phyloP scores from a whole-genome alignment of 1,140 invertebrate species.

The Artemia franciscana region DNA sequence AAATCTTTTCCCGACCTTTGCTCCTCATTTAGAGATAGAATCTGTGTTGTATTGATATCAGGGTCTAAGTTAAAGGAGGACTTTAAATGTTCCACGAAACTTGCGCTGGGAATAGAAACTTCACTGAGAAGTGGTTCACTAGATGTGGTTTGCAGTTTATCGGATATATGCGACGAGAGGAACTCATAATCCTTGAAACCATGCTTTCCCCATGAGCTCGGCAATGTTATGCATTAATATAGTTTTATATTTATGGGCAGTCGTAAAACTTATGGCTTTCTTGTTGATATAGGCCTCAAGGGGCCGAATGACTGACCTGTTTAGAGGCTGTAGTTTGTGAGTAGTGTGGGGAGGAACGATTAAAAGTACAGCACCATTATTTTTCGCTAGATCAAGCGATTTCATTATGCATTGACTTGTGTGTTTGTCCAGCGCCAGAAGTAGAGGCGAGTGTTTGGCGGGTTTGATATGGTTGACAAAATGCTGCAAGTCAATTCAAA shows the following conservation, averaged over 20 bases:
- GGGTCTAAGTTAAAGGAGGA: too few species aligned
- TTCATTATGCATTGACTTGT: slow-evolving; percentile 16
- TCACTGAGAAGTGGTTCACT: too few species aligned
- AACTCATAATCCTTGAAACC: slow-evolving; percentile 19
- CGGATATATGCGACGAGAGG: not conserved
- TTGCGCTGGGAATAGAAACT: too few species aligned
- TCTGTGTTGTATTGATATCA: too few species aligned
- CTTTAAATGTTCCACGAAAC: too few species aligned
- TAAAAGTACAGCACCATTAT: slow-evolving; percentile 18
- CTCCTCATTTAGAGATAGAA: too few species aligned
- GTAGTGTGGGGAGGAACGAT: slow-evolving; percentile 13
- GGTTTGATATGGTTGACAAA: slow-evolving; percentile 19
- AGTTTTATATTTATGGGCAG: slow-evolving; percentile 22
- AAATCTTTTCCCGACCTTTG: too few species aligned
- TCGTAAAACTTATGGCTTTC: slow-evolving; percentile 26
- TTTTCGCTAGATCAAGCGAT: slow-evolving; percentile 15
- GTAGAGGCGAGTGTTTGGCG: too few species aligned
- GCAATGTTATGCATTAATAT: slow-evolving; percentile 26
- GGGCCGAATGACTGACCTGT: slow-evolving; percentile 20
- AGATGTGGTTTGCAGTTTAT: too few species aligned
- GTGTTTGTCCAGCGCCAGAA: too few species aligned
- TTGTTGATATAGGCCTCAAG: slow-evolving; percentile 25
- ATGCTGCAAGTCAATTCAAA: slow-evolving; percentile 18
- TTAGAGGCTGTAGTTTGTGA: slow-evolving; percentile 23
- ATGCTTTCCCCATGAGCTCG: slow-evolving; percentile 17